phyloP scores from a whole-genome alignment of 2,797 vertebrate species.

The Hafferia zeledoni region DNA sequence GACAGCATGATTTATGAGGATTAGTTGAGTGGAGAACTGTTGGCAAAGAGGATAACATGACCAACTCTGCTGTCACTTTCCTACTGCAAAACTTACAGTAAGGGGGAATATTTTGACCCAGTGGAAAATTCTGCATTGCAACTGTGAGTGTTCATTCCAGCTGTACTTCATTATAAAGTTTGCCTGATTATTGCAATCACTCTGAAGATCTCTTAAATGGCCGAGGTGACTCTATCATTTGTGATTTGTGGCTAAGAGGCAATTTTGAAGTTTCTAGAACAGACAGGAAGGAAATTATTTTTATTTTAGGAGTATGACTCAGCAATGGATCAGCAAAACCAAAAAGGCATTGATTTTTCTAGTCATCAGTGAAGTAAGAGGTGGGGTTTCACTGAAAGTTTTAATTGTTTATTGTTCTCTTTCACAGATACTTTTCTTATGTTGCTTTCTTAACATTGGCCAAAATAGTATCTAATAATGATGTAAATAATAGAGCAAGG shows the following conservation, averaged over 20 bases:
- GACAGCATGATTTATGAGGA: neutral
- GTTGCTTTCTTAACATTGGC: neutral
- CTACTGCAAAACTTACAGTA: neutral
- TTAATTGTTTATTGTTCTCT: neutral
- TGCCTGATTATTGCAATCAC: conserved; percentile 49
- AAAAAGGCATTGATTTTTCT: conserved; percentile 36
- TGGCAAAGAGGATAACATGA: neutral
- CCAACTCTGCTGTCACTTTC: neutral
- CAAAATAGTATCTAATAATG: neutral
- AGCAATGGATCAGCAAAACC: conserved; percentile 28
- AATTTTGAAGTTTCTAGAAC: conserved; percentile 45
- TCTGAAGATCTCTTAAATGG: conserved; percentile 34
- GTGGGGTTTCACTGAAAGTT: neutral
- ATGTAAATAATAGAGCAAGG: neutral
- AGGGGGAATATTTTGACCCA: neutral
- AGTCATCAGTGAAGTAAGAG: neutral
- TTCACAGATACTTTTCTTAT: neutral
- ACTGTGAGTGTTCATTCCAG: conserved; percentile 1
- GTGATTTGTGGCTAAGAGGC: conserved; percentile 37
- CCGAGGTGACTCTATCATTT: conserved; percentile 17
- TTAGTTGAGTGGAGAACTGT: neutral
- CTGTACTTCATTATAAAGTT: conserved; percentile 39
- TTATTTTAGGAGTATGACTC: conserved; percentile 57
- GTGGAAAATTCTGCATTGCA: conserved; percentile 1
- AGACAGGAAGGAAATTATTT: conserved; percentile 41